Evolutionary conservation across 2,113 vertebrate genomes (phyloP).

Genomic region (Xenopus laevis): DNA sequence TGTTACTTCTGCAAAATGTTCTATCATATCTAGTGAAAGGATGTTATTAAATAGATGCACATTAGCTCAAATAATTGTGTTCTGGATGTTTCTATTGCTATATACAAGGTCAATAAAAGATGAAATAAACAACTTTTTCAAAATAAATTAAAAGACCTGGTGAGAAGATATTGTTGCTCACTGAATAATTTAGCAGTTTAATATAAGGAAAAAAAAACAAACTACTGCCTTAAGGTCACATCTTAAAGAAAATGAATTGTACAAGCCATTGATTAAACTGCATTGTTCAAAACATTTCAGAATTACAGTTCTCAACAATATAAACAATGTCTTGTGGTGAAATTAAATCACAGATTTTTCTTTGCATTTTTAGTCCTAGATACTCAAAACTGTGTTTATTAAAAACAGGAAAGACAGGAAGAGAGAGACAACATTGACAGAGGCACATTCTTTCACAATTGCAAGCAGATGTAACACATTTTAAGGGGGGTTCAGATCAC

Average conservation of each 20-base stretch:
- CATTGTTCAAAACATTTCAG: conserved; percentile 7
- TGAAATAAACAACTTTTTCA: background rate
- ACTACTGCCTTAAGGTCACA: background rate
- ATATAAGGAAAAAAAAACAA: background rate
- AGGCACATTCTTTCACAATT: no score
- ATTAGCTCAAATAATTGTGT: no score
- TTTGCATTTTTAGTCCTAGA: no score
- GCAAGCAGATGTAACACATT: no score
- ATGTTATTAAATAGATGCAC: no score
- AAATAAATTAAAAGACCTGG: background rate
- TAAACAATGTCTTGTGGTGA: conserved; percentile 6
- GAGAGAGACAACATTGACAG: no score
- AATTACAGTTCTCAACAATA: conserved; percentile 8
- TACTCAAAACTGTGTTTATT: no score
- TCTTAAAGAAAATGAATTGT: background rate
- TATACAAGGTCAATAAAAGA: background rate
- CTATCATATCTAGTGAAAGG: no score
- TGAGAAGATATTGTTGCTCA: conserved; percentile 1
- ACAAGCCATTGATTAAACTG: conserved; percentile 14
- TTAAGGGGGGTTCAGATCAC: no score
- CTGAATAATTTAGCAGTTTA: conserved; percentile 29
- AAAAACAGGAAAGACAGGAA: no score
- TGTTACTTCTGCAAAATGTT: no score
- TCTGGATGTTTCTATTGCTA: background rate
- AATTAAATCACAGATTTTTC: background rate